Evolutionary conservation across 2,113 vertebrate genomes (phyloP).

Genomic region (Dendrocopos noguchii): DNA sequence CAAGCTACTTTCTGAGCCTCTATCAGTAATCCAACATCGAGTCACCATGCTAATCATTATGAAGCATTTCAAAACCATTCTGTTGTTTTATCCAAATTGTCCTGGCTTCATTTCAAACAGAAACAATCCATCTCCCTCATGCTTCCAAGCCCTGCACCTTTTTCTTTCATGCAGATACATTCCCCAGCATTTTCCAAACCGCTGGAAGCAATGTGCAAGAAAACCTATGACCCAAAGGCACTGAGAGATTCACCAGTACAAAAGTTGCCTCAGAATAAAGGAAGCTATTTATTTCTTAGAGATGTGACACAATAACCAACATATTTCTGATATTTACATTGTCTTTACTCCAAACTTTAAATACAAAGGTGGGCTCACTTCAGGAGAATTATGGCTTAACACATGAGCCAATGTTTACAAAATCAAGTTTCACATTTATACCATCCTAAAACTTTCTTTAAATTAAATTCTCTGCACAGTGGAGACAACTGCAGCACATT

Average conservation of each 20-base stretch:
- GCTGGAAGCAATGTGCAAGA: background rate
- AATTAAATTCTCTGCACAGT: background rate
- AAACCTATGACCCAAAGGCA: background rate
- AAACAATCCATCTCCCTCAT: background rate
- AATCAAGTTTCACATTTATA: background rate
- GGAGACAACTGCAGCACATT: background rate
- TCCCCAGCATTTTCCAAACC: background rate
- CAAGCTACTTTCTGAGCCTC: background rate
- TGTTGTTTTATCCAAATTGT: background rate
- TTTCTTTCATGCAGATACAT: background rate
- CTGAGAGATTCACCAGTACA: background rate
- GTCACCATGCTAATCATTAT: background rate
- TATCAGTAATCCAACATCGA: background rate
- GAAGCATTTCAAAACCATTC: background rate
- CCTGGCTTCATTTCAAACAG: background rate
- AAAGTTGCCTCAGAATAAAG: background rate
- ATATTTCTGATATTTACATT: background rate
- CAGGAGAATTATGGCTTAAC: background rate
- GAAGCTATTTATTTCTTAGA: background rate
- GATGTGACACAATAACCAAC: background rate
- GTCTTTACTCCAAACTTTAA: background rate
- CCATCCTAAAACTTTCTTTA: background rate
- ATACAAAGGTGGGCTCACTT: background rate
- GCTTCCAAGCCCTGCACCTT: accelerated
- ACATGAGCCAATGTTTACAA: background rate